A percentile compares a stretch with the other conserved stretches of the same genome.
phyloP scores from a whole-genome alignment of 2,113 vertebrate genomes.

The Oncorhynchus nerka region DNA sequence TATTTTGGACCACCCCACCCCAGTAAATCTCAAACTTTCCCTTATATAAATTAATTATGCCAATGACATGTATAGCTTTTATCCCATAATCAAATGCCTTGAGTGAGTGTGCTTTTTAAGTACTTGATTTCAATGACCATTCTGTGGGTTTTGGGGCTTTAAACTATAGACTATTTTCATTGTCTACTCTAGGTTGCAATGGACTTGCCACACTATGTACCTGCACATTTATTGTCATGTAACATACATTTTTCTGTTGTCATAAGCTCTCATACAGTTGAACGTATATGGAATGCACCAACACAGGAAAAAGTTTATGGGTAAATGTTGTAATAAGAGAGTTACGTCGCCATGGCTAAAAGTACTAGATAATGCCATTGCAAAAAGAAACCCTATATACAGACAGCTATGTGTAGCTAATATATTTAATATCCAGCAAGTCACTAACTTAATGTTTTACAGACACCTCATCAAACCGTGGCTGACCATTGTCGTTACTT shows the following conservation, averaged over 20 bases:
- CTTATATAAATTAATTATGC: background rate
- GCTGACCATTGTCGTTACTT: background rate
- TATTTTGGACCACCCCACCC: too few relatives aligned
- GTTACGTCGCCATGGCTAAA: background rate
- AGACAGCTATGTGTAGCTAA: background rate
- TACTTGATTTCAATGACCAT: background rate
- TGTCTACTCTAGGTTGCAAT: background rate
- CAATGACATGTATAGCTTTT: background rate
- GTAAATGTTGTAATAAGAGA: constrained; percentile 10
- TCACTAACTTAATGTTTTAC: constrained; percentile 49
- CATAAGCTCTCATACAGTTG: background rate
- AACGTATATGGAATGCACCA: background rate
- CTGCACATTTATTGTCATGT: background rate
- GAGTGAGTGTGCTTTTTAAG: background rate
- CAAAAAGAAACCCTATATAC: background rate
- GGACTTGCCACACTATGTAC: background rate
- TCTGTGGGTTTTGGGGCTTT: background rate
- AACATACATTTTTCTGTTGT: background rate
- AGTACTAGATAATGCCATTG: background rate
- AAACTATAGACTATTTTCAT: background rate
- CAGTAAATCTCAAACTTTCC: too few relatives aligned
- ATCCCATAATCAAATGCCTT: background rate
- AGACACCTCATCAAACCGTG: background rate
- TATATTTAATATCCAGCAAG: constrained; percentile 1
- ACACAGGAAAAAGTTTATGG: background rate